A percentile compares a stretch with the other conserved stretches of the same genome.
phyloP scores from a whole-genome alignment of 2,113 vertebrate genomes.

The Todiramphus chloris region DNA sequence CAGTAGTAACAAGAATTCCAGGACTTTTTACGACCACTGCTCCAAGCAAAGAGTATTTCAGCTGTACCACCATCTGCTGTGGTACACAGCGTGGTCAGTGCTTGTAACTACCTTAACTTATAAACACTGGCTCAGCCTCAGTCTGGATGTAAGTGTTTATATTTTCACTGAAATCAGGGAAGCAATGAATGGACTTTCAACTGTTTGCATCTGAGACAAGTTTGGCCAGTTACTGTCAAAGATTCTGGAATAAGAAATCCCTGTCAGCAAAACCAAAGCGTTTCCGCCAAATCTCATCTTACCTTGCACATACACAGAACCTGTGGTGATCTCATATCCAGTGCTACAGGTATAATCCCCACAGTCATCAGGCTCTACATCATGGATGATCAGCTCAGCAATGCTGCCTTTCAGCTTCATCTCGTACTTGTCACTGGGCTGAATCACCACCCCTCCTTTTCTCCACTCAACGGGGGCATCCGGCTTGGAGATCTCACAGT shows the following conservation, averaged over 20 bases:
- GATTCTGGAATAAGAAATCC: not conserved
- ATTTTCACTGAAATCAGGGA: not conserved
- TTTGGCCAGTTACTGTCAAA: not conserved
- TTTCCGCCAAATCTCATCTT: not conserved
- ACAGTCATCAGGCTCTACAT: conserved; percentile 82
- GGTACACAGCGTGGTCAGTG: not conserved
- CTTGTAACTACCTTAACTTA: not conserved
- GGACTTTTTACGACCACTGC: not conserved
- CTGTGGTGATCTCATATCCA: conserved; percentile 84
- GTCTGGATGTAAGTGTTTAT: not conserved
- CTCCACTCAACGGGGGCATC: conserved; percentile 82
- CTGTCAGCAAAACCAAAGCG: not conserved
- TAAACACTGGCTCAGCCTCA: not conserved
- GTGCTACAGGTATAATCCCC: conserved; percentile 89
- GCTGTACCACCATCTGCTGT: not conserved
- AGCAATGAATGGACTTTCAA: not conserved
- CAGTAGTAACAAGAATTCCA: not conserved
- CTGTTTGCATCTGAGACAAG: not conserved
- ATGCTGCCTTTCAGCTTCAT: conserved; percentile 77
- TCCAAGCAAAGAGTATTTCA: not conserved
- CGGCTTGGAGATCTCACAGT: conserved; percentile 82
- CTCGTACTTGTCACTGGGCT: conserved; percentile 81
- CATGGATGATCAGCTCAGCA: conserved; percentile 78
- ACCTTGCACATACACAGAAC: conserved; percentile 89
- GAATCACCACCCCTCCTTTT: conserved; percentile 82